Evolutionary conservation across 2,113 vertebrate species (phyloP).

Genomic region (Carassius auratus): DNA sequence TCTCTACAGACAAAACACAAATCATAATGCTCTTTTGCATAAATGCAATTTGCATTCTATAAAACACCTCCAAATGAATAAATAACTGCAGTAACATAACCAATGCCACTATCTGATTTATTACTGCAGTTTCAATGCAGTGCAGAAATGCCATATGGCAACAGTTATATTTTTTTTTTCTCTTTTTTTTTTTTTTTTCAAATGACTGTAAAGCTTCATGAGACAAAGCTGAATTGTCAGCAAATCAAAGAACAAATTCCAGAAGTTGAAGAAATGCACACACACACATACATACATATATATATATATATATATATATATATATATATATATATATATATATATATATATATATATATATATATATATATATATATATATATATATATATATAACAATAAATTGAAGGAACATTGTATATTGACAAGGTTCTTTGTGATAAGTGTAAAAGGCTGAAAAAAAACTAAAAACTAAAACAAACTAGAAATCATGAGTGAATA

Average conservation of each 20-base stretch:
- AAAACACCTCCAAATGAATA: background rate
- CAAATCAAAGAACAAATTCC: background rate
- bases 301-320: background rate
- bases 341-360: too few species aligned
- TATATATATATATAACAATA: background rate
- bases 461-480: background rate
- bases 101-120: conserved; percentile 4
- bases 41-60: background rate
- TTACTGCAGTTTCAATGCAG: background rate
- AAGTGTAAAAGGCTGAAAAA: background rate
- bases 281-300: too few species aligned
- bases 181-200: background rate
- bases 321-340: too few species aligned
- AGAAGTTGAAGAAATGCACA: background rate
- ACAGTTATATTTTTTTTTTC: background rate
- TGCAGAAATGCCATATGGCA: conserved; percentile 17
- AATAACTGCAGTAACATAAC: background rate
- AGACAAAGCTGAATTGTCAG: background rate
- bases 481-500: background rate
- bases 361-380: too few species aligned
- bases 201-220: background rate
- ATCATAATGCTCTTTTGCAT: background rate
- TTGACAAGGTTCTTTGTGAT: background rate
- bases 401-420: background rate
- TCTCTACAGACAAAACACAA: background rate